A percentile compares a stretch with the other conserved stretches of the same genome.
phyloP scores from a whole-genome alignment of 2,113 vertebrate species.

The Entosphenus tridentatus region DNA sequence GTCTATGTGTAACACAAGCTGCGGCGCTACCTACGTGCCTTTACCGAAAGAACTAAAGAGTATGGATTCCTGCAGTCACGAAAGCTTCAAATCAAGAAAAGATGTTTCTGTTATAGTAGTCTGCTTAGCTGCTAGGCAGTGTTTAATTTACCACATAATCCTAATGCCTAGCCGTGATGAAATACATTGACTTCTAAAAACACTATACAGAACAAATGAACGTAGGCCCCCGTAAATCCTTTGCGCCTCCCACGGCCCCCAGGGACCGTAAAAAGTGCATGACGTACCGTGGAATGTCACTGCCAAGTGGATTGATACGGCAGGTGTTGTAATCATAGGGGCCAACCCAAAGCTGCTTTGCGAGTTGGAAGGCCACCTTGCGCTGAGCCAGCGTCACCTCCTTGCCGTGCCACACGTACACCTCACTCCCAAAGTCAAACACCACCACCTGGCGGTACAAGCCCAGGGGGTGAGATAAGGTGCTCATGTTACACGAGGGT shows the following conservation, averaged over 20 bases:
- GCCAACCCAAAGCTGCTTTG: conserved; percentile 30
- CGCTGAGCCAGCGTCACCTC: conserved; percentile 19
- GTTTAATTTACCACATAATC: too few species aligned
- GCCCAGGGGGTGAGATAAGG: not conserved
- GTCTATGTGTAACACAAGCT: too few species aligned
- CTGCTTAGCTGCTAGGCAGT: too few species aligned
- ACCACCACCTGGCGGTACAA: conserved; percentile 23
- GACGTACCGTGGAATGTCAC: not conserved
- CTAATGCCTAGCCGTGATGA: not conserved
- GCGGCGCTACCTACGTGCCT: too few species aligned
- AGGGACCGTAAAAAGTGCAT: not conserved
- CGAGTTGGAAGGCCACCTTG: conserved; percentile 26
- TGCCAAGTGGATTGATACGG: conserved; percentile 28
- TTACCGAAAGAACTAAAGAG: too few species aligned
- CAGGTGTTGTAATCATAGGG: conserved; percentile 37
- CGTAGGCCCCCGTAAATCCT: not conserved
- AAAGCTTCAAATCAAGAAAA: too few species aligned
- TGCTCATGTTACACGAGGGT: not conserved
- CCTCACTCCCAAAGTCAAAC: conserved; percentile 38
- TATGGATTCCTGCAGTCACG: too few species aligned
- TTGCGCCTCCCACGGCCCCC: not conserved
- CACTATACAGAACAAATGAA: not conserved
- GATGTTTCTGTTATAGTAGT: too few species aligned
- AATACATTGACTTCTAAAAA: not conserved
- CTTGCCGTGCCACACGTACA: conserved; percentile 36